Evolutionary conservation across 1,140 invertebrate genomes (phyloP), one percentile per base, ranked within the genome.

Genomic region (Samia ricini): DNA sequence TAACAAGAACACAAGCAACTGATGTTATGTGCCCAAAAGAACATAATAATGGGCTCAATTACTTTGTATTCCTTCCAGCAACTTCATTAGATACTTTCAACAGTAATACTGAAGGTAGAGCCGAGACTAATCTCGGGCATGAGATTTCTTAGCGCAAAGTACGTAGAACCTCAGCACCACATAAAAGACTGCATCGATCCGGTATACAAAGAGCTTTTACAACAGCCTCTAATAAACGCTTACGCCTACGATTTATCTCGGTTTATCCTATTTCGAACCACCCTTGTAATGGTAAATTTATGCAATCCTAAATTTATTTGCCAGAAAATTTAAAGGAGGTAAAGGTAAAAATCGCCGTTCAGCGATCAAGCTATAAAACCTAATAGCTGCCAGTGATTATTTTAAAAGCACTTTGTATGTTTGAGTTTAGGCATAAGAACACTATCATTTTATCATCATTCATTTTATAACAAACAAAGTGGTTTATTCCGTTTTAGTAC

Each of bases 241-340:
- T 50, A 24, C 24, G 26, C 22, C 23, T 29, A 50, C 55, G 48
- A 61, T 57, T 58, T 59, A 52, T 61, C 60, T 61, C 49, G 49
- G 26, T 61, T 61, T 60, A 48, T 15, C 29, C 36, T 60, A 60
- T 22, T 60, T 60, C 19, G 26, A 19, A 51, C 15, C 59, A 26
- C 59, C 48, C 36, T 59, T 59, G 57, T 59, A 21, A 48, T 48
- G 33, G 36, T 24, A 59, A 59, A 59, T 59, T 59, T 49, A 59
- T 55, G 52, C 52, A 56, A 22, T n/a, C 18, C 23, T 10, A 15
- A 33, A 22, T 12, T 24, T 56, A 57, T 57, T 55, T 55, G 15
- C 15, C 52, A 55, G n/a, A 55, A 55, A 55, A 55, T 24, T 42
- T 55, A 24, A 24, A 23, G 52, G 15, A 55, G 52, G 20, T 55